Base-by-base conservation (phyloP, 2,113 vertebrate species). In the Aix galericulata region DNA sequence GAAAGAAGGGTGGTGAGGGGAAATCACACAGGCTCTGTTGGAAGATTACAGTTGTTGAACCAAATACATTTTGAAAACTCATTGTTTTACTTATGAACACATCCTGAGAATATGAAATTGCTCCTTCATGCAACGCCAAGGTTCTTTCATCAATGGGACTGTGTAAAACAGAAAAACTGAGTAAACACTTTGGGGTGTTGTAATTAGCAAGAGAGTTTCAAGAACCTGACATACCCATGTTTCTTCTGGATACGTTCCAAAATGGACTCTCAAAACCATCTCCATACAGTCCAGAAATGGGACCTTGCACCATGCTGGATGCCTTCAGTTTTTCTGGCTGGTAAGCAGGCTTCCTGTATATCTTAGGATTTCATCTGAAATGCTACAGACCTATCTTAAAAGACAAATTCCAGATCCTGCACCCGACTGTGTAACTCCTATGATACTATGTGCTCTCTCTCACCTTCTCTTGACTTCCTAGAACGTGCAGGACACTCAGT, bases 121-220 rank as follows among this genome's bases (percentile, higher is more conserved):
- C 91, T 89, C 48, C n/a, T 29, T 71, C 16, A 36, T 7, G 40
- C 79, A 60, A 62, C 34, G 6, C 40, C 27, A 18, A 21, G 13
- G 21, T 48, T 73, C 44, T 64, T 69, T 62, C 48, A 64, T 64
- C 53, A 73, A 75, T 7, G 5, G 6, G 12, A 38, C 69, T 42
- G 18, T 17, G 42, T 62, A 78, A 91, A 92, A 63, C 17, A 80
- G 50, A 27, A 89, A 95, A 94, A 92, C 31, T 29, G 22, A 85
- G 18, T 46, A 60, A 92, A 83, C 2, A 5, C 23, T 64, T 46
- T 7, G 31, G 26, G 21, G 23, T 38, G 14, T 42, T 59, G 11
- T 38, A 64, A 59, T 52, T 64, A 20, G 25, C n/a, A 60, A 72
- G 46, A 22, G 38, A 89, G 17, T 64, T 77, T 68, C 62, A 78